phyloP scores from a whole-genome alignment of 2,888 invertebrate species.

The Harmothoe impar region DNA sequence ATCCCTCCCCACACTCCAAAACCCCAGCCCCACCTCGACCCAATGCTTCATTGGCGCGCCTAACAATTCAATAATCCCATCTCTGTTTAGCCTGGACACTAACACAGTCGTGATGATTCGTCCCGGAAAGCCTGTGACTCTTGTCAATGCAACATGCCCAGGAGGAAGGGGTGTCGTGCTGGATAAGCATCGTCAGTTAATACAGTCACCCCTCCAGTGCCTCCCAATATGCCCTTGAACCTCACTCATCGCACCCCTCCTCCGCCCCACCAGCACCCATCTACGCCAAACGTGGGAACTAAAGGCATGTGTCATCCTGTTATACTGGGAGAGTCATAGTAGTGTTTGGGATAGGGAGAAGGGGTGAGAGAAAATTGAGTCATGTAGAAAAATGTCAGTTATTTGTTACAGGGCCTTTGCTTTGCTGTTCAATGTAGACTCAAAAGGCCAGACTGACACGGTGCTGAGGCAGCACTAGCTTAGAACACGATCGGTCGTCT shows the following conservation, averaged over 20 bases:
- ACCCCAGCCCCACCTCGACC: not conserved
- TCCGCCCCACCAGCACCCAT: too few species aligned
- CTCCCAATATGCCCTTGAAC: too few species aligned
- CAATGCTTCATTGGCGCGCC: constrained; percentile 41
- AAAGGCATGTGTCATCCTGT: too few species aligned
- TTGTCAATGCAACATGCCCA: not conserved
- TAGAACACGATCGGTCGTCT: too few species aligned
- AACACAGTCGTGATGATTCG: not conserved
- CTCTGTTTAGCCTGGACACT: not conserved
- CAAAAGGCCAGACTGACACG: not conserved
- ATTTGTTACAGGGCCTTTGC: not conserved
- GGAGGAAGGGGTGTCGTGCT: too few species aligned
- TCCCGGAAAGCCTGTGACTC: too few species aligned
- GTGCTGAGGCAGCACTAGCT: not conserved
- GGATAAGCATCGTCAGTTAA: constrained; percentile 10
- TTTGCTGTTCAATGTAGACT: not conserved
- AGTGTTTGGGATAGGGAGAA: not conserved
- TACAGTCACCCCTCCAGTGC: not conserved
- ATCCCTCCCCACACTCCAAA: not conserved
- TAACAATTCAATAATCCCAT: constrained; percentile 62
- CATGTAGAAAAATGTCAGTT: not conserved
- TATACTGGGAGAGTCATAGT: not conserved
- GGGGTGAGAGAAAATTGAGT: not conserved
- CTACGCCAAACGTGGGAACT: too few species aligned
- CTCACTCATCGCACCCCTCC: too few species aligned